phyloP scores from a whole-genome alignment of 1,140 invertebrate species.

The Oscheius sp. region DNA sequence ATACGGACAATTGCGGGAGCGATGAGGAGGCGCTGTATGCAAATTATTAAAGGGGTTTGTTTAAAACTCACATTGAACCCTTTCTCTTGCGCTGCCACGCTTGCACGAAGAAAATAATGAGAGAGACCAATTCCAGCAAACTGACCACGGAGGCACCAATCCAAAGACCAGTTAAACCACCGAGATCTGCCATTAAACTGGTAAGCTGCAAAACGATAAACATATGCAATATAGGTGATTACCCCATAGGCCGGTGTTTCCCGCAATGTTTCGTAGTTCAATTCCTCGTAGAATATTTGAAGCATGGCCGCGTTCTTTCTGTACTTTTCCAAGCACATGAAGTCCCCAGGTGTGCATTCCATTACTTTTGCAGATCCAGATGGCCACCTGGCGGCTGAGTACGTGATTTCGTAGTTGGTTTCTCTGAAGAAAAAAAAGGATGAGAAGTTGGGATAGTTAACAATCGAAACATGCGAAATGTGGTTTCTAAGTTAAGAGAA shows the following conservation, averaged over 20 bases:
- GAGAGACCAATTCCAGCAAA: conserved; percentile 52
- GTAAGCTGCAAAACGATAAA: conserved; percentile 39
- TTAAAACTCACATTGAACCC: conserved; percentile 2
- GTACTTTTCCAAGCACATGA: conserved; percentile 59
- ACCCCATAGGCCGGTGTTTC: conserved; percentile 56
- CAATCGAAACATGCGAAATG: too few species aligned
- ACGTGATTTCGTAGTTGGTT: conserved; percentile 59
- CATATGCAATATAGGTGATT: conserved; percentile 10
- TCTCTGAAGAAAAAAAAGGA: conserved; percentile 44
- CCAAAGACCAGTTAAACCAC: conserved; percentile 59
- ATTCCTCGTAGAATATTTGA: conserved; percentile 60
- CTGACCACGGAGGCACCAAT: conserved; percentile 59
- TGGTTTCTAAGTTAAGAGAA: too few species aligned
- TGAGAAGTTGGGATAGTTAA: not conserved
- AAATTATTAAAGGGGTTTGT: not conserved
- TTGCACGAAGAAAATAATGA: conserved; percentile 44
- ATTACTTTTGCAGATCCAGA: conserved; percentile 59
- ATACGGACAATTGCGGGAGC: not conserved
- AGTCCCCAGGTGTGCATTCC: conserved; percentile 55
- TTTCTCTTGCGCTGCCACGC: conserved; percentile 42
- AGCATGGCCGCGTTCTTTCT: conserved; percentile 60
- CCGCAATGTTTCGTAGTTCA: conserved; percentile 58
- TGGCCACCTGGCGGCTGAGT: conserved; percentile 59
- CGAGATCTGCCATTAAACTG: conserved; percentile 56
- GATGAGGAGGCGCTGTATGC: not conserved